phyloP scores from a whole-genome alignment of 2,113 vertebrate species.

The Ovibos moschatus region DNA sequence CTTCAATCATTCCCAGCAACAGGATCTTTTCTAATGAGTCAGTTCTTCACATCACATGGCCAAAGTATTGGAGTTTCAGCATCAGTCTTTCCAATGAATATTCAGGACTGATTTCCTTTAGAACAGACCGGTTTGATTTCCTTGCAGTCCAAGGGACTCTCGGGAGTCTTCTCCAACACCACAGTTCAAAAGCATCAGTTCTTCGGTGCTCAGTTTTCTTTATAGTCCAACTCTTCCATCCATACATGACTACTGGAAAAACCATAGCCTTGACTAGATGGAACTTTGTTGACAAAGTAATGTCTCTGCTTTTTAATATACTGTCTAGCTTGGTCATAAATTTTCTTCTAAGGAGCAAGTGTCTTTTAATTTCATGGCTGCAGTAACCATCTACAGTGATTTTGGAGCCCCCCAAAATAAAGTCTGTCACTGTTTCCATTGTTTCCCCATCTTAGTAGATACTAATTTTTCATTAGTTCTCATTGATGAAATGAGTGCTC shows the following conservation, averaged over 20 bases:
- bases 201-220: fast-evolving
- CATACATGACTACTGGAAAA: neutral
- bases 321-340: neutral
- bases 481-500: neutral
- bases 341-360: neutral
- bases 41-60: neutral
- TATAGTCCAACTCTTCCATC: neutral
- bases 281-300: neutral
- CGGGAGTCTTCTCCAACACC: neutral
- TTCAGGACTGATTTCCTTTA: neutral
- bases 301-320: neutral
- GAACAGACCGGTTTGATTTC: neutral
- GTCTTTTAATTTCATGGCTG: neutral
- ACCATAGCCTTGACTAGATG: neutral
- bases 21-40: neutral
- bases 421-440: neutral
- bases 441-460: neutral
- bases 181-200: neutral
- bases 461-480: neutral
- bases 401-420: neutral
- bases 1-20: neutral
- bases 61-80: neutral
- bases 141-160: neutral
- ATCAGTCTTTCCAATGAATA: neutral
- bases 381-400: neutral